Evolutionary conservation across 2,888 invertebrate species (phyloP).

Genomic region (Amitus sp.): DNA sequence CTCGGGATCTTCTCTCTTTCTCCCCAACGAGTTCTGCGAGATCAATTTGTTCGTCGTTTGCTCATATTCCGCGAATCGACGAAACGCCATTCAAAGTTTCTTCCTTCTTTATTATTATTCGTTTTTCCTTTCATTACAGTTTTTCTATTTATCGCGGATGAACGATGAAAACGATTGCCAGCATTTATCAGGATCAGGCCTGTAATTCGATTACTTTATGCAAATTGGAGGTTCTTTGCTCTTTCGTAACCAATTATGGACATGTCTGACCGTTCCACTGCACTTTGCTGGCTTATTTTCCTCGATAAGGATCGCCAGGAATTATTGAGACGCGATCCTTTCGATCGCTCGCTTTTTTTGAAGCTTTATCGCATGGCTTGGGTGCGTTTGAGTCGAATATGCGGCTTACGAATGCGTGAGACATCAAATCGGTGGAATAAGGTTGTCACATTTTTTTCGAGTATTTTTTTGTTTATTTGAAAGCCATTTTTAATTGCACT

Average conservation of each 20-base stretch:
- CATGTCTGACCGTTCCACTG: background rate
- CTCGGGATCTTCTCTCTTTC: slow-evolving; percentile 1
- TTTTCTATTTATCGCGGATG: slow-evolving; percentile 2
- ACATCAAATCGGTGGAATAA: too few species aligned
- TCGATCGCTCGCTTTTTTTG: background rate
- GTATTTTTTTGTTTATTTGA: too few species aligned
- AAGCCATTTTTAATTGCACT: too few species aligned
- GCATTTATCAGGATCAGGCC: slow-evolving; percentile 2
- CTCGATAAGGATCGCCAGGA: background rate
- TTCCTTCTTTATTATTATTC: background rate
- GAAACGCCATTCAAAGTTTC: background rate
- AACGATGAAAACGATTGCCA: background rate
- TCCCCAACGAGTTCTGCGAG: background rate
- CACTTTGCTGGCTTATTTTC: background rate
- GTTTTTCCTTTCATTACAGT: background rate
- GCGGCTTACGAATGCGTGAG: too few species aligned
- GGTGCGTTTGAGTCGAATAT: too few species aligned
- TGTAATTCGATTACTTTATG: slow-evolving; percentile 10
- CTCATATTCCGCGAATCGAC: background rate
- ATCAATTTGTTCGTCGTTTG: background rate
- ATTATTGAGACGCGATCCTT: slow-evolving; percentile 1
- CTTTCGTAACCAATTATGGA: slow-evolving; percentile 4
- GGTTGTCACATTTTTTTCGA: too few species aligned
- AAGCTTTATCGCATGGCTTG: too few species aligned
- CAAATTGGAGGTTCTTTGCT: background rate